phyloP scores from a whole-genome alignment of 2,888 invertebrate genomes.

The Parnassius apollo region DNA sequence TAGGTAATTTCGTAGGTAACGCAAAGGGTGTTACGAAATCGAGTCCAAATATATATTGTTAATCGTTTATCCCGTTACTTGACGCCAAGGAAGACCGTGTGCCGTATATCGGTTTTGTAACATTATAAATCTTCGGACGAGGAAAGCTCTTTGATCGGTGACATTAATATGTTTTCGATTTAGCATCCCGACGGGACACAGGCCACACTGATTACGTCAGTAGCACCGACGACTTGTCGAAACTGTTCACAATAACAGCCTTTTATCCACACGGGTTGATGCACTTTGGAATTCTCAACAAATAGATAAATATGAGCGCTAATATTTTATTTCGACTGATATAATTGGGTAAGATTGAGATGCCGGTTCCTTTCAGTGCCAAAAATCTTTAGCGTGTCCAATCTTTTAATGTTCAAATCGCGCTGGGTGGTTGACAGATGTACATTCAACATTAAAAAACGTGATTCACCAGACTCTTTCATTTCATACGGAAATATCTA shows the following conservation, averaged over 20 bases:
- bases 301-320: constrained; percentile 19
- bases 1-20: too few species aligned
- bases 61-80: constrained; percentile 34
- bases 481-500: constrained; percentile 74
- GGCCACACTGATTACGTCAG: constrained; percentile 66
- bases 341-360: constrained; percentile 42
- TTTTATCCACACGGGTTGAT: constrained; percentile 35
- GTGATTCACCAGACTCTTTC: constrained; percentile 73
- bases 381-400: constrained; percentile 59
- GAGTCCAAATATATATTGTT: too few species aligned
- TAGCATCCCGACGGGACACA: constrained; percentile 62
- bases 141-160: constrained; percentile 72
- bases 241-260: constrained; percentile 55
- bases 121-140: constrained; percentile 40
- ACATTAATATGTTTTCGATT: constrained; percentile 72
- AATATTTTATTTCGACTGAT: constrained; percentile 35
- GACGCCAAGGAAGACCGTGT: constrained; percentile 26
- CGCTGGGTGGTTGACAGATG: constrained; percentile 61
- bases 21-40: too few species aligned
- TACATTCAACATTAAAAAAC: constrained; percentile 55
- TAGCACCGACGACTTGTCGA: constrained; percentile 55
- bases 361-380: constrained; percentile 49
- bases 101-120: constrained; percentile 31
- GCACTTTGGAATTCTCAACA: constrained; percentile 2
- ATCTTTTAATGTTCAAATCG: constrained; percentile 61